Percentiles rank a stretch among this genome's conserved stretches.
Evolutionary conservation across 2,888 invertebrate genomes (phyloP).

Genomic region (Lycocerus yunnanus): DNA sequence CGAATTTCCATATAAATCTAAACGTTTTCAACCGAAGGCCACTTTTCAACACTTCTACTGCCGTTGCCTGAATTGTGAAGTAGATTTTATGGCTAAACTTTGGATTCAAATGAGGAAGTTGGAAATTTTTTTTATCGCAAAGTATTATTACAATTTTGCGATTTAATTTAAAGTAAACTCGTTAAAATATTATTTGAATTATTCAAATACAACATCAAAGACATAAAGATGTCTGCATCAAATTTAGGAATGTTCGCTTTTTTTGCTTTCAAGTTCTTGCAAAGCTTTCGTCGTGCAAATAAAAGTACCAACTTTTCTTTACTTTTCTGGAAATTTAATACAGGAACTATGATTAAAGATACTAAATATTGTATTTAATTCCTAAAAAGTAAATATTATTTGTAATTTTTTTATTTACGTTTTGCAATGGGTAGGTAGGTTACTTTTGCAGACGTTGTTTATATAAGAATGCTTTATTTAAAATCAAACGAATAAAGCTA

Average conservation of each 20-base stretch:
- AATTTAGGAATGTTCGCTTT: not conserved
- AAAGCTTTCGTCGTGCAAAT: not conserved
- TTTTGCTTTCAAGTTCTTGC: not conserved
- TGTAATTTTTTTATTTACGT: not conserved
- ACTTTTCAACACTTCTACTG: slow-evolving; percentile 42
- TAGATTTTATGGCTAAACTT: slow-evolving; percentile 2
- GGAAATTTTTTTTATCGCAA: not conserved
- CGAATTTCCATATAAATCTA: slow-evolving; percentile 53
- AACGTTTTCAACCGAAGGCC: slow-evolving; percentile 43
- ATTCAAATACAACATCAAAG: not conserved
- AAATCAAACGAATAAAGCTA: not conserved
- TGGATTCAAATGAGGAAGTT: slow-evolving; percentile 25
- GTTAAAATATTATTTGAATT: not conserved
- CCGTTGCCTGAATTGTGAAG: slow-evolving; percentile 42
- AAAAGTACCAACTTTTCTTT: not conserved
- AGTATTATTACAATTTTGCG: not conserved
- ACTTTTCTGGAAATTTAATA: not conserved
- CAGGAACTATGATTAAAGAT: not conserved
- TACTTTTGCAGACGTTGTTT: not conserved
- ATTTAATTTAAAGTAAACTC: not conserved
- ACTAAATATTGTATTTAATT: not conserved
- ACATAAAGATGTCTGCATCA: not conserved
- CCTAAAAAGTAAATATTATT: not conserved
- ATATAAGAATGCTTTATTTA: not conserved
- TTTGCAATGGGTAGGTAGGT: not conserved